Evolutionary conservation across 2,113 vertebrate species (phyloP), one percentile per base, ranked within the genome.

Genomic region (Hassar affinis): DNA sequence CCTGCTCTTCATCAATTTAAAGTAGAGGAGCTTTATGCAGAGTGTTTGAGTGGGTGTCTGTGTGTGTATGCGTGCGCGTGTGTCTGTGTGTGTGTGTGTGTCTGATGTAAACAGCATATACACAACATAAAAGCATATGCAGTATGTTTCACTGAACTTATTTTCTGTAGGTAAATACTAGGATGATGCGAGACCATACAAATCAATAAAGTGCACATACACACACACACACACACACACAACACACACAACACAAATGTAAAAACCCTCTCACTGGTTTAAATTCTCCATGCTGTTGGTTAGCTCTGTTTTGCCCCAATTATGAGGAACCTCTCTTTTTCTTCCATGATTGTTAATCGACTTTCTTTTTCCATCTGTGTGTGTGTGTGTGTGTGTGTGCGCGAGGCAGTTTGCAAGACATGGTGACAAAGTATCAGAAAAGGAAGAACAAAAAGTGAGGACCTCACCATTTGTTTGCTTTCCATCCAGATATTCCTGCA

Each of bases 361-460:
- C 59, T 88, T 71, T 88, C 52, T 3, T 27, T 15, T 82, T 78
- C 75, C 79, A 12, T 64, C n/a, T 79, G 76, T 84, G 51, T 85
- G 84, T 84, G 81, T 86, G 91, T 79, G 76, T 84, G 51, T 85
- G 84, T 79, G 76, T 84, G 51, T 85, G 84, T 84, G 81, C 86
- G 91, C 86, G 86, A 92, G 93, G 89, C 95, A 99, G 97, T 95
- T 94, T 99, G 90, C 97, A 99, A 95, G 96, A 98, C 93, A 97
- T 96, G 97, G 97, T 99, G 96, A 95, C 97, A 95, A 99, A 99
- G 91, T 99, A 97, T 95, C 96, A 99, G 94, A 98, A 96, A 95
- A 94, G 95, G 95, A 99, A 96, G 94, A 99, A 94, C 95, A 99
- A 98, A 98, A 97, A 92, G 98, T 99, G 96, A 99, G 98, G 92